phyloP scores from a whole-genome alignment of 37 sponge, comb jelly and placozoan species.

The Tethya wilhelma region DNA sequence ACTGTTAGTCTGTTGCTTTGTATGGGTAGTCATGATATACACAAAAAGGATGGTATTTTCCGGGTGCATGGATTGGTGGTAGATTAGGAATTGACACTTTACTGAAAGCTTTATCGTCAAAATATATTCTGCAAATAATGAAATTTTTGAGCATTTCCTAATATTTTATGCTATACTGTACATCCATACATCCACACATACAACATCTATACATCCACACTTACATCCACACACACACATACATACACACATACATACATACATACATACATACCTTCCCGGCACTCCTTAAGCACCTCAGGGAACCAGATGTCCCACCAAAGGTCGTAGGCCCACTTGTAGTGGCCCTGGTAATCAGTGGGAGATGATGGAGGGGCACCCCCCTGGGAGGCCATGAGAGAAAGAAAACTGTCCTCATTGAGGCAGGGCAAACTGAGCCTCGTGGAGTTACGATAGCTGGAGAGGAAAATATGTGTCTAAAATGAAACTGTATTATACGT shows the following conservation, averaged over 20 bases:
- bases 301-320: constrained; percentile 86
- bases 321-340: constrained; percentile 48
- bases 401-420: not conserved
- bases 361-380: too few relatives aligned
- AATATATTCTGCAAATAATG: too few relatives aligned
- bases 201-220: too few relatives aligned
- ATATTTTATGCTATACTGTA: too few relatives aligned
- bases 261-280: constrained; percentile 24
- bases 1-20: too few relatives aligned
- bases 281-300: constrained; percentile 71
- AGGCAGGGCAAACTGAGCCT: not conserved
- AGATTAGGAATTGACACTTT: too few relatives aligned
- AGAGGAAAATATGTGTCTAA: not conserved
- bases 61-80: too few relatives aligned
- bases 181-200: too few relatives aligned
- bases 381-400: constrained; percentile 7
- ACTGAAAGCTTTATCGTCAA: too few relatives aligned
- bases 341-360: constrained; percentile 2
- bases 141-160: too few relatives aligned
- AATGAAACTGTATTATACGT: too few relatives aligned
- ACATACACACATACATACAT: constrained; percentile 1
- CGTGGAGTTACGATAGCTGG: not conserved
- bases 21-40: too few relatives aligned
- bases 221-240: not conserved
- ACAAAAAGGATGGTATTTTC: not conserved